Percentiles rank a stretch among this genome's conserved stretches.
Conservation (phyloP, 1,140 invertebrate species). For the silkworm (Bombyx mori) region DNA sequence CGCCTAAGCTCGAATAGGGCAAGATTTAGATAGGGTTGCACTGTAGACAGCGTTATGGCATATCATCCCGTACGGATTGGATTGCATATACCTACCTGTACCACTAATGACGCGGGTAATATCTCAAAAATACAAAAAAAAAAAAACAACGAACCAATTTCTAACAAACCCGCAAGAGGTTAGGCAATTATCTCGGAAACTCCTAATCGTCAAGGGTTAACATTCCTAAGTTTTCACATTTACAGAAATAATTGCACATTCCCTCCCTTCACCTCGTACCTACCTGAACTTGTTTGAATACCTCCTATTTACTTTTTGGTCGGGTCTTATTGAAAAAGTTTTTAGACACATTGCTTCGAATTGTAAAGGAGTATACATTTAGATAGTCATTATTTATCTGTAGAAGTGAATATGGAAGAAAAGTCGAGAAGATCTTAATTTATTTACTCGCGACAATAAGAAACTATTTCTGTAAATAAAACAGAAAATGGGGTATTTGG, state of each 20-base stretch:
- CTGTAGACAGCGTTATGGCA: too few relatives aligned
- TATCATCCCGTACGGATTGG: too few relatives aligned
- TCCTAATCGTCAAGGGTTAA: slow-evolving; percentile 29
- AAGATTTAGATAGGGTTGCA: too few relatives aligned
- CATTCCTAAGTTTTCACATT: slow-evolving; percentile 30
- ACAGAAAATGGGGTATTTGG: too few relatives aligned
- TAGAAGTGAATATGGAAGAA: too few relatives aligned
- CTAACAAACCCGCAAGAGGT: slow-evolving; percentile 5
- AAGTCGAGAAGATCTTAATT: too few relatives aligned
- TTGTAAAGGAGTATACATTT: neutral
- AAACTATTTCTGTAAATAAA: too few relatives aligned
- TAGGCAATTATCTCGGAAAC: slow-evolving; percentile 19
- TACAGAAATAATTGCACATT: slow-evolving; percentile 32
- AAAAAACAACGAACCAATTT: slow-evolving; percentile 5
- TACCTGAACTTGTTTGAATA: slow-evolving; percentile 20
- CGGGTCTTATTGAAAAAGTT: slow-evolving; percentile 31
- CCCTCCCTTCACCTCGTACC: slow-evolving; percentile 6
- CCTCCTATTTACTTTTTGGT: slow-evolving; percentile 31
- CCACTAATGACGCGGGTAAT: neutral
- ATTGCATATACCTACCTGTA: too few relatives aligned
- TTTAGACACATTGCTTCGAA: slow-evolving; percentile 23
- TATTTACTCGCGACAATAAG: too few relatives aligned
- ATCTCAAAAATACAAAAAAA: neutral
- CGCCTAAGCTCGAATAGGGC: too few relatives aligned
- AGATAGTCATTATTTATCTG: too few relatives aligned